These are phyloP conservation scores for Cotesia chilonis DNA, from an alignment of 1,140 invertebrate genomes.

Conservation along the genomic window DNA sequence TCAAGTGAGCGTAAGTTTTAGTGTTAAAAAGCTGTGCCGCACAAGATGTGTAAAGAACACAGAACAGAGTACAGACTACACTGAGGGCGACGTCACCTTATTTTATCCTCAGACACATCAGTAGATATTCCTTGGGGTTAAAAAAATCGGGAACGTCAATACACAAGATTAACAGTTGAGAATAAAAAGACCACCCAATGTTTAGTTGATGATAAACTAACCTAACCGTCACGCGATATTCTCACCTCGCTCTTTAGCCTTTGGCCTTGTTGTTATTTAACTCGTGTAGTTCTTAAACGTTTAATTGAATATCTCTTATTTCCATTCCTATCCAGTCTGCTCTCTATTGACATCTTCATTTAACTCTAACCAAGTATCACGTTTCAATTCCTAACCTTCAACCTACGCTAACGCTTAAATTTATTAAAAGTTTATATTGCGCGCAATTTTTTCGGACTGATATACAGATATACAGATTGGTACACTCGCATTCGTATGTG, in stretches of 20 bases:
- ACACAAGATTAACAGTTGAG: conserved; percentile 1
- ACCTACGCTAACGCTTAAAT: too few relatives aligned
- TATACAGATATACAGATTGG: too few relatives aligned
- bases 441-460: too few relatives aligned
- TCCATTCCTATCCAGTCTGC: conserved; percentile 2
- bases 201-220: conserved; percentile 5
- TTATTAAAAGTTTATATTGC: too few relatives aligned
- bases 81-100: not conserved
- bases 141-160: not conserved
- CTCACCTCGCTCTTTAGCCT: conserved; percentile 37
- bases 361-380: not conserved
- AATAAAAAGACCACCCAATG: conserved; percentile 30
- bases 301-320: conserved; percentile 26
- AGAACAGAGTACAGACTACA: not conserved
- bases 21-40: conserved; percentile 41
- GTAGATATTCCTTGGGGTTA: not conserved
- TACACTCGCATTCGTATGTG: too few relatives aligned
- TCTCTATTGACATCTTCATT: conserved; percentile 34
- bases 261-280: conserved; percentile 20
- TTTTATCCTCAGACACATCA: not conserved
- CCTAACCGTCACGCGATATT: conserved; percentile 46
- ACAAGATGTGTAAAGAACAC: conserved; percentile 44
- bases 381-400: conserved; percentile 4
- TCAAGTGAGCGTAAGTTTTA: conserved; percentile 38
- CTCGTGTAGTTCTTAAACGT: conserved; percentile 37